These are phyloP conservation scores for Leptestheria dahalacensis DNA, from an alignment of 1,140 invertebrate genomes.

Conservation along the genomic window DNA sequence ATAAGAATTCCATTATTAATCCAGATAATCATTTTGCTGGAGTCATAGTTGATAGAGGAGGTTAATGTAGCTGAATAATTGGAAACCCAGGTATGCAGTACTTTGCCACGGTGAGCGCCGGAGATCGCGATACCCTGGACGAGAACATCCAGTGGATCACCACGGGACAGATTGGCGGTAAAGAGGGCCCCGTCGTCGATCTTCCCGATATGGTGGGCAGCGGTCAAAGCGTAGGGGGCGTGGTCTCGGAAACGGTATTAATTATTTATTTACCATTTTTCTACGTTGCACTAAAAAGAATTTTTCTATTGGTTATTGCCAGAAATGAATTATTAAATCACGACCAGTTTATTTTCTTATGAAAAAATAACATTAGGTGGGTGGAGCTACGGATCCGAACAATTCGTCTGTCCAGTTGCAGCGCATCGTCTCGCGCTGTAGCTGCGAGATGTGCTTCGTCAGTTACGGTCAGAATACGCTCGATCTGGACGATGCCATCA, in stretches of 20 bases:
- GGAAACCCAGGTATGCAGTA: conserved; percentile 94
- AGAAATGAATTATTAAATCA: too few relatives aligned
- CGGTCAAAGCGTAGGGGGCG: conserved; percentile 88
- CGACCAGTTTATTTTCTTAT: too few relatives aligned
- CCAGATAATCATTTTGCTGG: too few relatives aligned
- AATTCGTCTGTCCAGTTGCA: conserved; percentile 47
- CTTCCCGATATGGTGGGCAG: conserved; percentile 78
- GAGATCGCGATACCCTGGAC: conserved; percentile 38
- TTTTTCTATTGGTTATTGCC: neutral
- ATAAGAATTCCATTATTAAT: too few relatives aligned
- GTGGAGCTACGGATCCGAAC: conserved; percentile 47
- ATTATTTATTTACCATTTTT: neutral
- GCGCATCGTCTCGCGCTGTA: conserved; percentile 88
- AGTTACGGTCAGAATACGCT: conserved; percentile 72
- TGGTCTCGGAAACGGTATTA: conserved; percentile 65
- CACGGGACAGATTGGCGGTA: conserved; percentile 80
- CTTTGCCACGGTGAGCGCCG: conserved; percentile 86
- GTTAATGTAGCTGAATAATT: neutral
- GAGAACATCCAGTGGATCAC: conserved; percentile 93
- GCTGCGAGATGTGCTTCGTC: conserved; percentile 95
- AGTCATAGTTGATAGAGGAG: too few relatives aligned
- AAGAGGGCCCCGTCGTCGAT: conserved; percentile 54
- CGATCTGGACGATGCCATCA: conserved; percentile 41
- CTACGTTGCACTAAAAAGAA: neutral
- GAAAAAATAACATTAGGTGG: too few relatives aligned